phyloP scores from a whole-genome alignment of 2,797 vertebrate genomes.

The Crocodylus rhombifer region DNA sequence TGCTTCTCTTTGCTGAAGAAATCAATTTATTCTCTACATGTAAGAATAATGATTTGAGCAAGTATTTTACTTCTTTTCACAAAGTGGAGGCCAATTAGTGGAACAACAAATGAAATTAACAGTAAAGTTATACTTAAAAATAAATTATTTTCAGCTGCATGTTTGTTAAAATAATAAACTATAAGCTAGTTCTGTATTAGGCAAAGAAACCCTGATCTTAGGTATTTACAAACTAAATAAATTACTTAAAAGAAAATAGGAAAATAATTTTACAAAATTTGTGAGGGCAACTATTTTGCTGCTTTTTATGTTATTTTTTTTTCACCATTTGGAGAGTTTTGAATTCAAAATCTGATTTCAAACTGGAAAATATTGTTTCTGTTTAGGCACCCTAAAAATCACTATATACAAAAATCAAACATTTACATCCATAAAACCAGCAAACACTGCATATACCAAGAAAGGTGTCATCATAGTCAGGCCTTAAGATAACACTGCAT shows the following conservation, averaged over 20 bases:
- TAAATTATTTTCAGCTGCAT: not conserved
- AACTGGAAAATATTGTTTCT: too few species aligned
- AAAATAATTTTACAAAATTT: not conserved
- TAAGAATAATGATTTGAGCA: accelerated
- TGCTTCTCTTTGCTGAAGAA: not conserved
- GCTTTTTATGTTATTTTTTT: not conserved
- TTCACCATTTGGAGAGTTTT: not conserved
- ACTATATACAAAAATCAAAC: too few species aligned
- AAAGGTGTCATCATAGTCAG: too few species aligned
- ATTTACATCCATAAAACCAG: too few species aligned
- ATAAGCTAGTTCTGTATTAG: not conserved
- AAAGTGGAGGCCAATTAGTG: not conserved
- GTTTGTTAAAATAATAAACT: not conserved
- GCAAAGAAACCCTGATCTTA: not conserved
- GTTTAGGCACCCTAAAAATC: too few species aligned
- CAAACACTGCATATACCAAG: too few species aligned
- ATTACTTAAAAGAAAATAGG: not conserved
- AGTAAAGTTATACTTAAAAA: not conserved
- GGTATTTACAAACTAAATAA: not conserved
- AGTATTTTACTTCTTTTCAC: not conserved
- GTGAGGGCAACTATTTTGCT: not conserved
- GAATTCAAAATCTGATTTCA: not conserved
- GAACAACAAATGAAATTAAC: not conserved
- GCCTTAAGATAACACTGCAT: too few species aligned
- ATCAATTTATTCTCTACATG: not conserved